Evolutionary conservation across 2,888 invertebrate species (phyloP), one percentile per base, ranked within the genome.

Genomic region (Eupithecia insigniata): DNA sequence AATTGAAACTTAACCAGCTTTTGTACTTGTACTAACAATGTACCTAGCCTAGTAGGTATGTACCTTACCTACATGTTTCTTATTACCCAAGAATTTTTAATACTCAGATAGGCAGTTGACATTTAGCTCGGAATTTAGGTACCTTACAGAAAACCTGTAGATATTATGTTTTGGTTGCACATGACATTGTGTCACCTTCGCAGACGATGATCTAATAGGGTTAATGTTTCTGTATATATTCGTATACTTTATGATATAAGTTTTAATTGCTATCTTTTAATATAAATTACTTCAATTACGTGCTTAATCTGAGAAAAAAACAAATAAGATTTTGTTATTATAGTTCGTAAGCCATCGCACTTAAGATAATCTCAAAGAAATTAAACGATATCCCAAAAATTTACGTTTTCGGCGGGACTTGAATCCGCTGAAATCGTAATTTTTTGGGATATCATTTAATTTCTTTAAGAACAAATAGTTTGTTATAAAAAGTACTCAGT

Each of bases 191-290:
- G 30, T 60, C 28, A 60, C 60, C 60, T 60, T 60, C 18, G 30
- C 26, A 66, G 22, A 61, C 22, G 66, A 69, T 72, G 72, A 72
- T 72, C 69, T 72, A 66, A 72, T 68, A 46, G 1, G 65, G 70
- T 65, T 73, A 34, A 70, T 58, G 36, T 64, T 16, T 28, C 1
- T 30, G 18, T 8, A 1, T 60, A 5, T 30, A 28, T 30, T 7
- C 14, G 4, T 58, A 10, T 8, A 28, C n/a, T 18, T 60, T 28
- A 16, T 28, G 14, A 26, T 26, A 30, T 30, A 1, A n/a, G 10
- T 43, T n/a, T 43, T 16, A 28, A 26, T 26, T 30, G 30, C 30
- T 60, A 18, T 8, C 14, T 16, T 55, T 26, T 51, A 12, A 51
- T 22, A 22, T 22, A 10, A 0, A 51, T 51, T 16, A 43, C 18